Evolutionary conservation across 2,113 vertebrate species (phyloP), one percentile per base, ranked within the genome.

Genomic region (Podiceps cristatus): DNA sequence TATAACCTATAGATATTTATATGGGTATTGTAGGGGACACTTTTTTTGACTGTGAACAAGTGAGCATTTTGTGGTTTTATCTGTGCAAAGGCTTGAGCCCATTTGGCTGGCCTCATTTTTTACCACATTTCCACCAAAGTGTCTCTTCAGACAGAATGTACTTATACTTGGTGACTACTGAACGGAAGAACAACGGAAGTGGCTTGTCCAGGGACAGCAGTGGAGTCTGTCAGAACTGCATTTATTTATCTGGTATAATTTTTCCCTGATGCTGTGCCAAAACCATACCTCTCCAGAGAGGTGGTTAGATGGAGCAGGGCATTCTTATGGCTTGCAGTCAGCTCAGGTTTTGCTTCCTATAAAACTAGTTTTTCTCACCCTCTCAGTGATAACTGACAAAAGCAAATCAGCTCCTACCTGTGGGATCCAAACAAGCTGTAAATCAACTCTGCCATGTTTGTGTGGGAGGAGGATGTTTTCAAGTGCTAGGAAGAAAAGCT

Each of bases 331-430:
- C 90, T 55, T 84, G 60, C 40, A 92, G 63, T 92, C 95, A 97
- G 59, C 72, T 35, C 0, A 0, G 60, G 62, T n/a, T 96, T 78
- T 88, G 62, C 76, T 50, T 87, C 73, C 45, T 74, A 47, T 56
- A 52, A 74, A 97, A 94, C 86, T 28, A 66, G 88, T 93, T 96
- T 93, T 96, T 94, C 88, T 91, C 80, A 68, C 84, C 50, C 66
- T 89, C 72, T 84, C 14, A 5, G 66, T 89, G 42, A 73, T 78
- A 91, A 78, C 60, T 69, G 58, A 82, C 90, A 80, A 80, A 95
- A 89, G 62, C 68, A 94, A 94, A 95, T 74, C 76, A 69, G 18
- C 83, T 90, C 66, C 72, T 75, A 67, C 79, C 73, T 81, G 40
- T 22, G 52, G 53, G 69, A 78, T 50, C 47, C 66, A 89, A 90